These are phyloP conservation scores for Elmis aenea DNA, from an alignment of 2,888 invertebrate species.

Conservation along the genomic window DNA sequence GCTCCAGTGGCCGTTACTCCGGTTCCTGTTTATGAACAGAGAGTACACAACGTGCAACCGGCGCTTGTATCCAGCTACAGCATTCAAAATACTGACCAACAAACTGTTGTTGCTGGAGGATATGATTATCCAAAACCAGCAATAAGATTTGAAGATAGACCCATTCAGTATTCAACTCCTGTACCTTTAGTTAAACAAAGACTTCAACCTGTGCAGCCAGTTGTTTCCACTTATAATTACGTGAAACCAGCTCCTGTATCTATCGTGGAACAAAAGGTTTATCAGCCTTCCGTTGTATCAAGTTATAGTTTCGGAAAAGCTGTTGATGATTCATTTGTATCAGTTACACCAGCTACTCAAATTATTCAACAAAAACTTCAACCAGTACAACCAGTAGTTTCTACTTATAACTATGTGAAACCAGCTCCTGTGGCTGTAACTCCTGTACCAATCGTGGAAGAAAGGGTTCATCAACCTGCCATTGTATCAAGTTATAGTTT, in stretches of 20 bases:
- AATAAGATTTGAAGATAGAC: slow-evolving; percentile 39
- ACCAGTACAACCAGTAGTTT: no score
- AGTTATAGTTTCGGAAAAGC: slow-evolving; percentile 37
- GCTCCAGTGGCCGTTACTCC: background rate
- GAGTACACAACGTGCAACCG: slow-evolving; percentile 3
- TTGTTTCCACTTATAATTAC: slow-evolving; percentile 12
- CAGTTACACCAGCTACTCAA: no score
- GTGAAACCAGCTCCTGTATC: slow-evolving; percentile 10
- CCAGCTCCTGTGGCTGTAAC: no score
- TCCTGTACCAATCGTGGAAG: slow-evolving; percentile 12
- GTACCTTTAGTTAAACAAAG: slow-evolving; percentile 12
- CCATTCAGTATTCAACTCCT: slow-evolving; percentile 8
- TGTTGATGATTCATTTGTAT: no score
- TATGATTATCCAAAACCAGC: slow-evolving; percentile 36
- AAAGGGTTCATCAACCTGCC: slow-evolving; percentile 13
- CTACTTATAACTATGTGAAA: no score
- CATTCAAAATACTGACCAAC: slow-evolving; percentile 14
- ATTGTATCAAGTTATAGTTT: slow-evolving; percentile 40
- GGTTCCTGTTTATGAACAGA: background rate
- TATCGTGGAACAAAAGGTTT: slow-evolving; percentile 13
- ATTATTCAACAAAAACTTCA: no score
- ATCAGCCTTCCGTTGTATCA: slow-evolving; percentile 32
- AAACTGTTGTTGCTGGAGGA: slow-evolving; percentile 34
- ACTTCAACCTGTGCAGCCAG: slow-evolving; percentile 7
- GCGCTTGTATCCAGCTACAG: slow-evolving; percentile 5